phyloP scores from a whole-genome alignment of 2,888 invertebrate species.

The Lagria hirta region DNA sequence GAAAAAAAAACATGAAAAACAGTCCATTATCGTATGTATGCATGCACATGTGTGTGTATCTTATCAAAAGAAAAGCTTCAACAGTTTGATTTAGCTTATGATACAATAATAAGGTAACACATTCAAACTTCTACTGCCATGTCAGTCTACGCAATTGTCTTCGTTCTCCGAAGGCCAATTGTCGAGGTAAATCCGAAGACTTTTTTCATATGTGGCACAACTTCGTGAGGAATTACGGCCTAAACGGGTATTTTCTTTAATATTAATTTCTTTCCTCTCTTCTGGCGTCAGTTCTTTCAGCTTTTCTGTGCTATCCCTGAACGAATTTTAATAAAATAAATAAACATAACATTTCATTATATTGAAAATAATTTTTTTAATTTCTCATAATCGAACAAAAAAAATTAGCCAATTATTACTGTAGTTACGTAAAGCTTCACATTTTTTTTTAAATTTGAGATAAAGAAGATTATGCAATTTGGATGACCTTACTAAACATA shows the following conservation, averaged over 20 bases:
- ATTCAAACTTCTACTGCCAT: conserved; percentile 41
- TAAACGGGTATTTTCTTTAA: conserved; percentile 60
- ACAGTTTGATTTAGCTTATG: conserved; percentile 39
- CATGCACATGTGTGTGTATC: no score
- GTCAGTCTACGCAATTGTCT: conserved; percentile 51
- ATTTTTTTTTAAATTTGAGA: no score
- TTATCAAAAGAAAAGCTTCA: conserved; percentile 9
- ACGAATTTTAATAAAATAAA: conserved; percentile 14
- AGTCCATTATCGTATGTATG: conserved; percentile 21
- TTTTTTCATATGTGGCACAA: conserved; percentile 57
- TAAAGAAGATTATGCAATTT: no score
- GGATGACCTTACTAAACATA: no score
- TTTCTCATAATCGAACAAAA: no score
- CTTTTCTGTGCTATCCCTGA: conserved; percentile 64
- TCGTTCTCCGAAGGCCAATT: conserved; percentile 52
- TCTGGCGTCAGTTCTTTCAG: conserved; percentile 62
- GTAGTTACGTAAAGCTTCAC: no score
- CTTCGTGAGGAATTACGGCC: conserved; percentile 53
- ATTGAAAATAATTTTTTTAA: no score
- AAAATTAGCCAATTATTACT: no score
- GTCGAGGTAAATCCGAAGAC: conserved; percentile 73
- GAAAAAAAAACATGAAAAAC: conserved; percentile 18
- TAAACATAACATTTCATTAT: neutral
- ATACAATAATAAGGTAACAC: conserved; percentile 47
- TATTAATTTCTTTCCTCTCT: conserved; percentile 62